A percentile compares a stretch with the other conserved stretches of the same genome.
phyloP scores from a whole-genome alignment of 2,797 vertebrate species.

The Anguilla marmorata region DNA sequence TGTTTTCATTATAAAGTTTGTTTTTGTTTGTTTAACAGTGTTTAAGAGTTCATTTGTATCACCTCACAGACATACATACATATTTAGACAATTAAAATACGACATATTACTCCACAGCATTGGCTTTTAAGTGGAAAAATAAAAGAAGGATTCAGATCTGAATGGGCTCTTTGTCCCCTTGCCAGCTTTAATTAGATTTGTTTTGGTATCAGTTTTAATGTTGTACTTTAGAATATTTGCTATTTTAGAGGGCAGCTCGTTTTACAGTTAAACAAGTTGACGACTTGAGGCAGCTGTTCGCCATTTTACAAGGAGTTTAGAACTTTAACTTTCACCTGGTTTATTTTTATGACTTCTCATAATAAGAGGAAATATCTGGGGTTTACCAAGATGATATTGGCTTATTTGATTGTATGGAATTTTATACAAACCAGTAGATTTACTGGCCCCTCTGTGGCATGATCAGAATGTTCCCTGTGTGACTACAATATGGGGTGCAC shows the following conservation, averaged over 20 bases:
- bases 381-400: constrained; percentile 50
- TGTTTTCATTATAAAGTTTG: constrained; percentile 1
- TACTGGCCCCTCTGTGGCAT: constrained; percentile 36
- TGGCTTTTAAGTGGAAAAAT: constrained; percentile 62
- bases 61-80: constrained; percentile 52
- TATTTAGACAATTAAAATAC: constrained; percentile 63
- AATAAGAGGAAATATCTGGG: constrained; percentile 49
- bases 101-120: constrained; percentile 67
- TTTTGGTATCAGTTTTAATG: constrained; percentile 47
- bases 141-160: constrained; percentile 56
- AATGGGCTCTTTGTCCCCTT: constrained; percentile 60
- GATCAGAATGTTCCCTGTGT: constrained; percentile 30
- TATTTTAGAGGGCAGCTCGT: constrained; percentile 54
- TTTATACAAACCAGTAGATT: constrained; percentile 43
- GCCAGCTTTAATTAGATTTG: constrained; percentile 35
- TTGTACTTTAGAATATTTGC: constrained; percentile 53
- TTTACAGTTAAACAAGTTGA: constrained; percentile 60
- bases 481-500: constrained; percentile 48
- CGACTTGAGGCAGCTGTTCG: constrained; percentile 46
- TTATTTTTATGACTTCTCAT: constrained; percentile 55
- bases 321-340: constrained; percentile 46
- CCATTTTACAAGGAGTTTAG: constrained; percentile 58
- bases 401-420: constrained; percentile 46
- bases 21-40: constrained; percentile 25
- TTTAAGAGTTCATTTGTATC: constrained; percentile 40